phyloP scores from a whole-genome alignment of 2,797 vertebrate species.

The Aratinga solstitialis region DNA sequence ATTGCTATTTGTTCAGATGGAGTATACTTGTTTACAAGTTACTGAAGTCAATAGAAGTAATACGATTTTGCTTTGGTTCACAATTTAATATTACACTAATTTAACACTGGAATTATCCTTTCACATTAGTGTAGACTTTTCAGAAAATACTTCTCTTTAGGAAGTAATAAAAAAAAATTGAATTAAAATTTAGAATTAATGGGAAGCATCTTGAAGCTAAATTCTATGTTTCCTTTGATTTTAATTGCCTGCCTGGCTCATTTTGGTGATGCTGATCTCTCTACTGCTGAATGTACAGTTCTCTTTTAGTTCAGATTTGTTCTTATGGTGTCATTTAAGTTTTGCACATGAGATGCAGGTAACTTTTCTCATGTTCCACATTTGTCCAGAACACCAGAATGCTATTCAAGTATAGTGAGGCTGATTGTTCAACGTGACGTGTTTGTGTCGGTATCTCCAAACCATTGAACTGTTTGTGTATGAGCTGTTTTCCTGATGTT shows the following conservation, averaged over 20 bases:
- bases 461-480: constrained; percentile 86
- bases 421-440: constrained; percentile 58
- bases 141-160: background rate
- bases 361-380: background rate
- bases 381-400: background rate
- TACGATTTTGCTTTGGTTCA: background rate
- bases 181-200: background rate
- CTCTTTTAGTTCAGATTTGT: background rate
- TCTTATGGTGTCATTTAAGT: background rate
- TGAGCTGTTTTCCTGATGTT: constrained; percentile 86
- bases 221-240: background rate
- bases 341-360: background rate
- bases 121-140: background rate
- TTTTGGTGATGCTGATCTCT: background rate
- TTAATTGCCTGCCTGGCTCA: background rate
- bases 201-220: background rate
- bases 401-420: background rate
- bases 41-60: background rate
- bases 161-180: background rate
- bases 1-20: background rate
- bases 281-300: background rate
- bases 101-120: background rate
- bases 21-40: background rate
- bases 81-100: background rate
- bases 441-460: constrained; percentile 72